phyloP scores from a whole-genome alignment of 2,113 vertebrate genomes.

The Petrocephalus microphthalmus region DNA sequence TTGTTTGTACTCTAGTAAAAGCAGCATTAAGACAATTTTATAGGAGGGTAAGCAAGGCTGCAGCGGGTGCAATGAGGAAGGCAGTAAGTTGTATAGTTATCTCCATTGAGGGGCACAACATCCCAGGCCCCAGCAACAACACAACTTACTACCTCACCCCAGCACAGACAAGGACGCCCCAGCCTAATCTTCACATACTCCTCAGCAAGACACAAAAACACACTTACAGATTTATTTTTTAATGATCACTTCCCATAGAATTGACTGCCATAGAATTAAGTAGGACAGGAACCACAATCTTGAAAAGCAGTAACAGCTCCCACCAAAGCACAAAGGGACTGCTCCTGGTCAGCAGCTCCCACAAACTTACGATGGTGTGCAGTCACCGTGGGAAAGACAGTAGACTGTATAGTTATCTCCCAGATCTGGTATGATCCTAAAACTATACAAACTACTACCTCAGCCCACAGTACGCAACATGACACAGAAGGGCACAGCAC shows the following conservation, averaged over 20 bases:
- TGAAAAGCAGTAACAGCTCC: neutral
- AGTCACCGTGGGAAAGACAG: conserved; percentile 86
- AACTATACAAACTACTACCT: conserved; percentile 99
- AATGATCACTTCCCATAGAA: too few species aligned
- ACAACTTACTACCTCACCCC: conserved; percentile 95
- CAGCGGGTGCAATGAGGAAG: conserved; percentile 64
- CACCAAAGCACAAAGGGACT: neutral
- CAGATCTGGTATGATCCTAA: conserved; percentile 96
- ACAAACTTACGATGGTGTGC: conserved; percentile 39
- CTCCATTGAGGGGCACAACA: conserved; percentile 74
- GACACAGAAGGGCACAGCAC: neutral
- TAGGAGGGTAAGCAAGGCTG: neutral
- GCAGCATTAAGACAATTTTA: neutral
- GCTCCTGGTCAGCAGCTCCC: conserved; percentile 2
- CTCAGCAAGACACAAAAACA: neutral
- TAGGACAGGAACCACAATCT: neutral
- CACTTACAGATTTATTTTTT: too few species aligned
- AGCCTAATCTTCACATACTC: neutral
- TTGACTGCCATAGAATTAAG: neutral
- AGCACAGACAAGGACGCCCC: conserved; percentile 40
- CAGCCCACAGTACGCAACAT: conserved; percentile 71
- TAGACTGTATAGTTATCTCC: conserved; percentile 99
- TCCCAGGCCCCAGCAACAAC: conserved; percentile 85
- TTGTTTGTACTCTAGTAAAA: neutral
- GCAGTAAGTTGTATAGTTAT: conserved; percentile 96